These are phyloP conservation scores for Notodonta ziczac DNA, from an alignment of 2,888 invertebrate species.

Conservation along the genomic window DNA sequence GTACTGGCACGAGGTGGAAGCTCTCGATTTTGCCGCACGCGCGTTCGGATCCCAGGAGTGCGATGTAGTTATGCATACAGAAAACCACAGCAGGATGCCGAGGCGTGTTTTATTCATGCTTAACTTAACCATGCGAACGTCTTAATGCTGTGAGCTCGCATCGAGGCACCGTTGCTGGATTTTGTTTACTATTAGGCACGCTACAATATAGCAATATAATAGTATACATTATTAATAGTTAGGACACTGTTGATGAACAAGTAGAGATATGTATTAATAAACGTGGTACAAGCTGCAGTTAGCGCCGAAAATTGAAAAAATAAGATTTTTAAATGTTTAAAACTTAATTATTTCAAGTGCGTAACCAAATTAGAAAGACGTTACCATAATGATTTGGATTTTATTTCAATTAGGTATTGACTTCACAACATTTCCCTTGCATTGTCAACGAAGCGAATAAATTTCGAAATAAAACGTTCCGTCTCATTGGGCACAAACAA, in stretches of 20 bases:
- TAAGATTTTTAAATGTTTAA: no score
- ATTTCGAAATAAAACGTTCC: slow-evolving; percentile 32
- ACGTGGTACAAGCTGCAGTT: no score
- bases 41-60: slow-evolving; percentile 25
- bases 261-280: no score
- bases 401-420: neutral
- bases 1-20: neutral
- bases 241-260: no score
- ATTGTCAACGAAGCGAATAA: slow-evolving; percentile 22
- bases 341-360: no score
- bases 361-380: no score
- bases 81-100: slow-evolving; percentile 18
- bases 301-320: no score
- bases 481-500: slow-evolving; percentile 31
- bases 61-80: slow-evolving; percentile 36
- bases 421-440: slow-evolving; percentile 10
- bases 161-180: neutral
- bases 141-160: neutral
- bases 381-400: neutral
- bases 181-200: neutral
- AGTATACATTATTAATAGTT: no score
- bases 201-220: no score
- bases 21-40: slow-evolving; percentile 16
- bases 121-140: slow-evolving; percentile 19
- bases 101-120: slow-evolving; percentile 27